Evolutionary conservation across 2,888 invertebrate species (phyloP), one percentile per base, ranked within the genome.

Genomic region (Automeris io): DNA sequence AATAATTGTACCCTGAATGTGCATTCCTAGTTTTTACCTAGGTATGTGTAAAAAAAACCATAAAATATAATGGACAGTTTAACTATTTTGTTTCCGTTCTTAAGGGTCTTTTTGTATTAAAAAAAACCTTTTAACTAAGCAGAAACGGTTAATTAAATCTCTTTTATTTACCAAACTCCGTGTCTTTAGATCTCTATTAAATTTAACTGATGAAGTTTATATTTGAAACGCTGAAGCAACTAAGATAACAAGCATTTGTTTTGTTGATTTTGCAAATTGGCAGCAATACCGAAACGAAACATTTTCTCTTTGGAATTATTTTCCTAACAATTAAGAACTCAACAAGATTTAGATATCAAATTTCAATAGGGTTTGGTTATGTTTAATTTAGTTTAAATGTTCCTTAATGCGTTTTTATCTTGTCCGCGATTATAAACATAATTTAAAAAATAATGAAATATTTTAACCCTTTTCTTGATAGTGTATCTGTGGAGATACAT

Each of bases 251-350:
- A 50, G 45, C 43, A 49, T 48, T 50, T 52, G 49, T 46, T 33
- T 49, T 62, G 52, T 57, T 59, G 50, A 51, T 61, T 56, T 49
- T 42, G 37, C 18, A 38, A 59, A 57, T 52, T 53, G 45, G 40
- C 33, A 38, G 45, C 40, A 41, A 50, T 44, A 42, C 40, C 31
- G 37, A 37, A 46, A 47, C 42, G 35, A 49, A 43, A 49, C 47
- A 54, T 42, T 52, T 47, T 41, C 37, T 37, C 37, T 42, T 25
- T 40, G 24, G 38, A 49, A 43, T 46, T 50, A 46, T 47, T 42
- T 41, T 49, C 38, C 35, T 39, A 47, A 35, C 46, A 43, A 47
- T 47, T 42, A 26, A 35, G 40, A 18, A 35, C 35, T 37, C 18
- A 35, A 19, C 26, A 22, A 41, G 35, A 45, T 45, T 43, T 38